Evolutionary conservation across 2,888 invertebrate species (phyloP).

Genomic region (Andrena marginata): DNA sequence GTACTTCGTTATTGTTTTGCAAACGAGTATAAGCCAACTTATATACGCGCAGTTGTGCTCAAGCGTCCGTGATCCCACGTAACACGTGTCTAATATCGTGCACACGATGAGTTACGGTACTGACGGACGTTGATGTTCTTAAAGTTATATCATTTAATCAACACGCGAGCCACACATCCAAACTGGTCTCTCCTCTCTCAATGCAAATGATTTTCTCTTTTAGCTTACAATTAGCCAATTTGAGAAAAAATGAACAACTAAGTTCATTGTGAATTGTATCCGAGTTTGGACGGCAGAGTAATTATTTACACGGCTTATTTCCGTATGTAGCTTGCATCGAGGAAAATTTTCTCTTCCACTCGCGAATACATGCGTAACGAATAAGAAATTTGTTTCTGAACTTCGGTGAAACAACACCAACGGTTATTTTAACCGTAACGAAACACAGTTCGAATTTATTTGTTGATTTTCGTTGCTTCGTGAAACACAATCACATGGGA

Average conservation of each 20-base stretch:
- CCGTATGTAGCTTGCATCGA: not conserved
- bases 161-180: not conserved
- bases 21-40: not conserved
- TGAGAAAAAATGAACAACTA: not conserved
- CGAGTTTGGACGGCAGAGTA: not conserved
- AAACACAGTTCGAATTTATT: not conserved
- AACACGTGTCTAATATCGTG: slow-evolving; percentile 11
- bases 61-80: not conserved
- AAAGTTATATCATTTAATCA: slow-evolving; percentile 11
- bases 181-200: not conserved
- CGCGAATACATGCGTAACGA: too few relatives aligned
- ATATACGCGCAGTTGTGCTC: not conserved
- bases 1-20: slow-evolving; percentile 7
- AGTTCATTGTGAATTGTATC: not conserved
- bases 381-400: not conserved
- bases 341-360: not conserved
- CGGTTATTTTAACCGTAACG: not conserved
- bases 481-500: not conserved
- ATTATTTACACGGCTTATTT: too few relatives aligned
- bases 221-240: not conserved
- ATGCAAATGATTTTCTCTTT: not conserved
- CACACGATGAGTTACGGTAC: not conserved
- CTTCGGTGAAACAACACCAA: not conserved
- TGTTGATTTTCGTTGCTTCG: not conserved
- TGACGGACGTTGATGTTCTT: not conserved